phyloP scores from a whole-genome alignment of 2,113 vertebrate species.

The Grammomys dolichurus region DNA sequence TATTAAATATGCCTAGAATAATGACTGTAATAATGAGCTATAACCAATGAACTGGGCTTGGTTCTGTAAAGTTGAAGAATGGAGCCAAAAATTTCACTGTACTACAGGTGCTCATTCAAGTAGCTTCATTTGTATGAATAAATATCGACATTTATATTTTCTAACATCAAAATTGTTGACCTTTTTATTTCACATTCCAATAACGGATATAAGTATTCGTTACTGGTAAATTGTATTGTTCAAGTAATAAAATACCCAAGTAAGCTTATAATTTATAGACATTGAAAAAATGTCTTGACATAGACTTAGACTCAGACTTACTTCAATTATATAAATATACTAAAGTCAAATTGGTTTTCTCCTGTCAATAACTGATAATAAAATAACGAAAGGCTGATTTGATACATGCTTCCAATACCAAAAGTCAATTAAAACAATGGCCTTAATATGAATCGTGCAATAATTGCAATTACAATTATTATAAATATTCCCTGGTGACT shows the following conservation, averaged over 20 bases:
- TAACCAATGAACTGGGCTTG: background rate
- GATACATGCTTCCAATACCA: background rate
- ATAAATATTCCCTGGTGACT: slow-evolving; percentile 43
- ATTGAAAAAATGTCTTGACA: background rate
- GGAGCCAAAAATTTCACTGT: background rate
- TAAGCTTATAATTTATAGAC: background rate
- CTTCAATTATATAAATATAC: background rate
- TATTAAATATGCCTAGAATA: slow-evolving; percentile 18
- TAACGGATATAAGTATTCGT: background rate
- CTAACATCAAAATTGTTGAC: background rate
- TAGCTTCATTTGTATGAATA: background rate
- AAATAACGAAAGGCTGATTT: slow-evolving; percentile 55
- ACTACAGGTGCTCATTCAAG: background rate
- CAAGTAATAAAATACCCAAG: background rate
- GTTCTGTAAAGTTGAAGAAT: background rate
- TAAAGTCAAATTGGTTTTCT: slow-evolving; percentile 41
- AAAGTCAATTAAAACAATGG: slow-evolving; percentile 40
- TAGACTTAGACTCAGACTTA: background rate
- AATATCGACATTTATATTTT: background rate
- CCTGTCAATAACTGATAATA: slow-evolving; percentile 45
- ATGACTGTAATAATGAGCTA: background rate
- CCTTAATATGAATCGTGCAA: slow-evolving; percentile 22
- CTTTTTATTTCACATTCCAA: background rate
- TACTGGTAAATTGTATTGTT: background rate
- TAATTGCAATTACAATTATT: slow-evolving; percentile 29